Base-by-base conservation (phyloP, 2,888 invertebrate species). In the Pyralis farinalis region DNA sequence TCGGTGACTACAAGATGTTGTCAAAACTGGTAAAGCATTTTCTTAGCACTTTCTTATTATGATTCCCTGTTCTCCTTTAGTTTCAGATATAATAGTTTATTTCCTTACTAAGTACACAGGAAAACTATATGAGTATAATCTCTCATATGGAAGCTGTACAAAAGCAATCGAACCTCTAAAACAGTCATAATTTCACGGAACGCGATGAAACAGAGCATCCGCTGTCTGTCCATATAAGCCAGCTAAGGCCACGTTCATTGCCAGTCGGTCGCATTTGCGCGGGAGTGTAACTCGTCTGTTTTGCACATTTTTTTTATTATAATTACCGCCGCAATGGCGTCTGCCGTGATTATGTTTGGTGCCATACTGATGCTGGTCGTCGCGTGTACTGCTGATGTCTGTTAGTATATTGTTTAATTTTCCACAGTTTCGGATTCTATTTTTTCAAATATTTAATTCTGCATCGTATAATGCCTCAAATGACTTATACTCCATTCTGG, bases 311-410 rank as follows among this genome's bases (percentile, higher is more conserved):
- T 60, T 58, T 47, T 55, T 52, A 58, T 53, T 55, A 58, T 66
- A 53, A 51, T 58, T 58, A 48, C 47, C 53, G 67, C 59, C 69
- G 55, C 56, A 42, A 86, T 87, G 87, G 71, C 82, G 67, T 82
- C 83, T 53, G 70, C 78, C 68, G 81, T 86, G 74, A 70, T 86
- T 43, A 84, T 73, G 75, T 79, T 88, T 50, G 77, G 87, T 88
- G 87, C 76, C 70, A 66, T 88, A 70, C 65, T 87, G 47, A 58
- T 86, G 70, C 63, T 87, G 51, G 53, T 81, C 46, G 75, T 67
- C 53, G 71, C 69, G 45, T 72, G 72, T 55, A 56, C 63, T 36
- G 87, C 79, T 40, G 83, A 84, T 76, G 73, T 79, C 34, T 78
- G 87, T 88, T 59, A 71, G 86, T 86, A 66, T 62, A 12, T 42